Evolutionary conservation across 2,797 vertebrate species (phyloP).

Genomic region (Delichon dasypus): DNA sequence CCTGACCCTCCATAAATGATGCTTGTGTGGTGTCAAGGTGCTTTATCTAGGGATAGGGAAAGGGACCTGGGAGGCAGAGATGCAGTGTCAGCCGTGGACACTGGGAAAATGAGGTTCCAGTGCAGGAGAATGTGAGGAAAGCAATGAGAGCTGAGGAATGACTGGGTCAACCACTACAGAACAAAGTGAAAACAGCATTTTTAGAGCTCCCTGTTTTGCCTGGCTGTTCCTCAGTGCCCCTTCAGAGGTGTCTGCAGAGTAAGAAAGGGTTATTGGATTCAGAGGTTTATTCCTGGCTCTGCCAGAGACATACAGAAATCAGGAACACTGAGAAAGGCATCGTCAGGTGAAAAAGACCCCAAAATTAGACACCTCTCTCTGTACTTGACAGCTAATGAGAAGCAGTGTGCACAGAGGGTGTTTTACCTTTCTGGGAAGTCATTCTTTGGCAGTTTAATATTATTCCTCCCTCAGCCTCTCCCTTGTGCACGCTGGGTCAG

Average conservation of each 20-base stretch:
- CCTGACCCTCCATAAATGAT: fast-evolving
- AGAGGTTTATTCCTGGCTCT: background rate
- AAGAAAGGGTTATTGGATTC: background rate
- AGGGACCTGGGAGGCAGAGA: background rate
- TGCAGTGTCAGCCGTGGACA: background rate
- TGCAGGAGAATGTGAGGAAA: background rate
- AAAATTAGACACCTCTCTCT: background rate
- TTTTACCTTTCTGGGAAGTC: background rate
- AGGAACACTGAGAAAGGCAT: background rate
- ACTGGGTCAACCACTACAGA: background rate
- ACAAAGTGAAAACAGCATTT: background rate
- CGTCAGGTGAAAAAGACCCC: background rate
- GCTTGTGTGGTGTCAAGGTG: background rate
- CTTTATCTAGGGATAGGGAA: background rate
- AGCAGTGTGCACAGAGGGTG: background rate
- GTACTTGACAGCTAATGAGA: background rate
- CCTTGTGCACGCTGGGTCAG: background rate
- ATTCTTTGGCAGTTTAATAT: background rate
- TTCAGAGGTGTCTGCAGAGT: background rate
- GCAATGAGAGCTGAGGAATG: background rate
- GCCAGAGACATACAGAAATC: background rate
- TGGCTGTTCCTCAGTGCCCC: background rate
- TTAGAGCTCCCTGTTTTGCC: fast-evolving
- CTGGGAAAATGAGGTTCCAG: background rate
- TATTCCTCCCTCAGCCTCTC: background rate